A percentile compares a stretch with the other conserved stretches of the same genome.
Evolutionary conservation across 2,797 vertebrate genomes (phyloP).

Genomic region (Emys orbicularis): DNA sequence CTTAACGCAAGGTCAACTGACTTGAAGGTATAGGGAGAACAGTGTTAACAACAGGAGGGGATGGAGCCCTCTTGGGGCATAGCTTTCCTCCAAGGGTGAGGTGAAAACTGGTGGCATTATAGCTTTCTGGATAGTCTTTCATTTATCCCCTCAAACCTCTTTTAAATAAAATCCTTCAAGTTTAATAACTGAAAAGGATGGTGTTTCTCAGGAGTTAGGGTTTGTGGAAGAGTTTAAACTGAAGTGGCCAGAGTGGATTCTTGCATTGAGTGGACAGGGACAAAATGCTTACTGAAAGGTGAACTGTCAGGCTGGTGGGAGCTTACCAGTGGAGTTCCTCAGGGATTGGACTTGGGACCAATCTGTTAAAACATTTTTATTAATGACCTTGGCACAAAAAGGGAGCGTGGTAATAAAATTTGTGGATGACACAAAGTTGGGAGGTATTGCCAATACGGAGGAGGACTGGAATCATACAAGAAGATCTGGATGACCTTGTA

Average conservation of each 20-base stretch:
- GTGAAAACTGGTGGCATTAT: not conserved
- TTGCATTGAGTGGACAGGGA: not conserved
- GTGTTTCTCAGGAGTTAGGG: not conserved
- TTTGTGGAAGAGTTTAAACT: no score
- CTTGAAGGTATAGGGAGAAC: not conserved
- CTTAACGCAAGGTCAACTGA: not conserved
- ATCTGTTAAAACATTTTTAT: not conserved
- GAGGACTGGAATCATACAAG: not conserved
- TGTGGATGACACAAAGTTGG: not conserved
- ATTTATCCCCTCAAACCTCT: not conserved
- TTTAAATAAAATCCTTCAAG: no score
- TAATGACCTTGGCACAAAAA: not conserved
- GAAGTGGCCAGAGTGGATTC: not conserved
- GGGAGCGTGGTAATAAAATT: not conserved
- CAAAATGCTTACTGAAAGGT: not conserved
- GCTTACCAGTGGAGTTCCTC: not conserved
- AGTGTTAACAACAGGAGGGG: not conserved
- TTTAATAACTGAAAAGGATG: not conserved
- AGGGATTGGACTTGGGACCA: not conserved
- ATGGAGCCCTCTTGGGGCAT: not conserved
- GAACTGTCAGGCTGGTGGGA: not conserved
- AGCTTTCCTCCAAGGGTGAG: slow-evolving; percentile 14
- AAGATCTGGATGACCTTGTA: not conserved
- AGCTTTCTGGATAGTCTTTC: not conserved
- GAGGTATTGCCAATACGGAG: not conserved